Base-by-base conservation (phyloP, 2,113 vertebrate species). In the Montifringilla adamsi region DNA sequence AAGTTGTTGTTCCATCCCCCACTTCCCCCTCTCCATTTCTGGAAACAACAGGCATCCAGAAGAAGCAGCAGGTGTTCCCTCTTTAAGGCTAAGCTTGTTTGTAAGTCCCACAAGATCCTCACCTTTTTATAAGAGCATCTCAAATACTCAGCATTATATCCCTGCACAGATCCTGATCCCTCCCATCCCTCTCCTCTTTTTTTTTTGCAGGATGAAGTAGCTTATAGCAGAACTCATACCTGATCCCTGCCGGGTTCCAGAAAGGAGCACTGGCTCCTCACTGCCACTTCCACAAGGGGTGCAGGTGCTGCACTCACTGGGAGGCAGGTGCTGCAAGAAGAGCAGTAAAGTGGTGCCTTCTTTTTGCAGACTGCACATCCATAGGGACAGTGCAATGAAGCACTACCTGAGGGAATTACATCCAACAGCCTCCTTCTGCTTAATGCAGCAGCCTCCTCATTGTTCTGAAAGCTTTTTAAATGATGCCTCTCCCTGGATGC, bases 271-370 rank as follows among this genome's bases (percentile, higher is more conserved):
- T 3, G 27, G 67, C 47, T 59, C 41, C 22, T 27, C 6, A 8
- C 2, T 47, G 28, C 37, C 66, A 53, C 15, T 56, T 62, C 74
- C 62, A 12, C 0, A 0, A 56, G 41, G 62, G 15, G 3, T 46
- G 88, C 47, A 58, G 7, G n/a, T 37, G 62, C 84, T 56, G 35
- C 12, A 30, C 37, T 43, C 37, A 10, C 52, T 24, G 12, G 10
- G 13, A 30, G 35, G 77, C 39, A 39, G 39, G 30, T 26, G 89
- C 67, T 77, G 84, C 58, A 47, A 27, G 62, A 35, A 37, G 47
- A 68, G 81, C 22, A 46, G n/a, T 41, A 37, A 24, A 39, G 60
- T 7, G 44, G 47, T 87, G 83, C 74, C 41, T 27, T 44, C 55
- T 37, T 75, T 58, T 33, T 74, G 41, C 21, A 8, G 28, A 17